Conservation (phyloP, 2,888 invertebrate genomes). For the Linnaemya vulpina region DNA sequence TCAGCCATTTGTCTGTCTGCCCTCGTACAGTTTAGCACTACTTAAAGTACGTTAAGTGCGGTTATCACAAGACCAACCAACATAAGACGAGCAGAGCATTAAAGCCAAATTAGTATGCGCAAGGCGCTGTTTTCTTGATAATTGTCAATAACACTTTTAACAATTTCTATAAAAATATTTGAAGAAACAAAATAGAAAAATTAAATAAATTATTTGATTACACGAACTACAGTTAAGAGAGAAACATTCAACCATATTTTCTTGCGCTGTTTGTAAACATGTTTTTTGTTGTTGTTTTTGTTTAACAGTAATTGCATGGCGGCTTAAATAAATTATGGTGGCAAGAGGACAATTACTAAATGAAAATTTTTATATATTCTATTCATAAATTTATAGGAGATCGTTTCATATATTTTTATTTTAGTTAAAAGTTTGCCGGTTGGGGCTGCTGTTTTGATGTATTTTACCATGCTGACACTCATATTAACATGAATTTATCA, state of each 20-base stretch:
- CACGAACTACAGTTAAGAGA: constrained; percentile 36
- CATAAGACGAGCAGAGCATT: constrained; percentile 12
- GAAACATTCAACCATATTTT: not conserved
- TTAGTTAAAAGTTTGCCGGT: no score
- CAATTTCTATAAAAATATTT: constrained; percentile 56
- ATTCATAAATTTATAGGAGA: not conserved
- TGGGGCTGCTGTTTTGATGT: no score
- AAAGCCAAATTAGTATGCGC: constrained; percentile 63
- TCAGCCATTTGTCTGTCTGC: constrained; percentile 8
- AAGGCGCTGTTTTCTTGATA: constrained; percentile 66
- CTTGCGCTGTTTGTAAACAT: constrained; percentile 31
- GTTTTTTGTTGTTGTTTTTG: no score
- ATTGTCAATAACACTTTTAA: constrained; percentile 61
- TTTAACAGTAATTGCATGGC: constrained; percentile 58
- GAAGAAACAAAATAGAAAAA: not conserved
- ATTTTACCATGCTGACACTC: no score
- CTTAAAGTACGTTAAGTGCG: constrained; percentile 52
- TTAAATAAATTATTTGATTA: constrained; percentile 29
- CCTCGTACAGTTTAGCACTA: constrained; percentile 37
- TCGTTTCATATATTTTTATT: not conserved
- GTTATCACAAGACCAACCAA: constrained; percentile 43
- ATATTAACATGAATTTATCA: no score
- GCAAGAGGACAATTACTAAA: not conserved
- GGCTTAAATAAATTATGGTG: constrained; percentile 30
- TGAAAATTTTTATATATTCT: not conserved